Base-by-base conservation (phyloP, 2,888 invertebrate genomes). In the Nematopogon swammerdamellus region DNA sequence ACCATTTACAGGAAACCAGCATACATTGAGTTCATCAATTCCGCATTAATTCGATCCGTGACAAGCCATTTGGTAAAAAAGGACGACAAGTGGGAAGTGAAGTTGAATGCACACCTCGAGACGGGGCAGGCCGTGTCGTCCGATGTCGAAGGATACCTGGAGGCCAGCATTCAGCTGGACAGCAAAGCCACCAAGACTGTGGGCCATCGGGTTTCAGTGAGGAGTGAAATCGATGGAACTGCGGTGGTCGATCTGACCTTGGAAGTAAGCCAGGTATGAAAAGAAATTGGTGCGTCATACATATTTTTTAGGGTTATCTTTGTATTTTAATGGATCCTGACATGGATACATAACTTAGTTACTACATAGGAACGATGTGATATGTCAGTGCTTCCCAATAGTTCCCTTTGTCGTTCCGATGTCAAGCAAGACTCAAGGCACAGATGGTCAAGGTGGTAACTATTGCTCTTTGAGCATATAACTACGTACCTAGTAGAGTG, bases 1-100 rank as follows among this genome's bases (percentile, higher is more conserved):
- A n/a, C n/a, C n/a, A n/a, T n/a, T 72, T 73, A 50, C 62, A 87
- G 88, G 88, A 89, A 87, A 72, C 68, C 83, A 8, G 85, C 87
- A 1, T 79, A 73, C 51, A 66, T 92, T 42, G 85, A 89, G 64
- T 82, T 83, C 43, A 88, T 83, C 61, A 80, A 87, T 55, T 74
- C 79, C 1, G 82, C 85, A 1, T 69, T 85, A 3, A 82, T 92
- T 50, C 75, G 86, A 54, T 83, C 88, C 54, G 68, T 89, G 1
- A 84, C 82, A n/a, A 71, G 77, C 56, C 63, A 69, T 18, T 63
- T 62, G 1, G 56, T 59, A 18, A 68, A 68, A 52, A 52, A 53
- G 16, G 65, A 62, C 14, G 19, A 57, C 1, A 50, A 57, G 2
- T 80, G 80, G 79, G 47, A 59, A 25, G 53, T 80, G 11, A 63